phyloP scores from a whole-genome alignment of 2,888 invertebrate species.

The Spisula subtruncata region DNA sequence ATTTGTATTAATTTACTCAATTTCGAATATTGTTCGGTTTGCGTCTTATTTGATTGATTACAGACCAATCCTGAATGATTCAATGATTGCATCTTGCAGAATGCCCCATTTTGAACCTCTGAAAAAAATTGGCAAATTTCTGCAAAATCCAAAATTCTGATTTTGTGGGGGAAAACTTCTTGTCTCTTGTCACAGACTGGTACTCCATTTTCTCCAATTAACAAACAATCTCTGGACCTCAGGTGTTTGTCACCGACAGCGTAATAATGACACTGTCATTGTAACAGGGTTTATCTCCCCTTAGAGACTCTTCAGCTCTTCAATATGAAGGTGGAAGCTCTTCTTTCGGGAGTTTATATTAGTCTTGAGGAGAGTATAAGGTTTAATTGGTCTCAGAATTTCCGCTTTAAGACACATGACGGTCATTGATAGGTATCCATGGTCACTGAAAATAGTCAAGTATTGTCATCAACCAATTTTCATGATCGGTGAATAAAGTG shows the following conservation, averaged over 20 bases:
- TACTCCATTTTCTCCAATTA: not conserved
- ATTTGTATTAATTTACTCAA: not conserved
- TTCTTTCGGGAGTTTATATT: constrained; percentile 17
- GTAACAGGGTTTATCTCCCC: constrained; percentile 47
- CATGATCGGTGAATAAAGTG: too few relatives aligned
- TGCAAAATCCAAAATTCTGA: too few relatives aligned
- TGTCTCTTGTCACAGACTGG: not conserved
- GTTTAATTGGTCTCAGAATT: not conserved
- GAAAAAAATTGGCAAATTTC: not conserved
- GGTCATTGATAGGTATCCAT: too few relatives aligned
- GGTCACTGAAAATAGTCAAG: too few relatives aligned
- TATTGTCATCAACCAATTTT: too few relatives aligned
- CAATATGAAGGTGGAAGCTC: constrained; percentile 12
- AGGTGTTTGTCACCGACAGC: constrained; percentile 2
- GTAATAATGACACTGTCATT: constrained; percentile 20
- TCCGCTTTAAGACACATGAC: not conserved
- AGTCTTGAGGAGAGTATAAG: not conserved
- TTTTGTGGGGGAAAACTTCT: not conserved
- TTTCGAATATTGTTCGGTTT: not conserved
- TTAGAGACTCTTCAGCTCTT: constrained; percentile 41
- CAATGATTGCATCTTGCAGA: not conserved
- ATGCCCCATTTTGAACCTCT: not conserved
- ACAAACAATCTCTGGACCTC: not conserved
- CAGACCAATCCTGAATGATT: not conserved
- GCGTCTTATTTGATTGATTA: not conserved